Evolutionary conservation across 2,888 invertebrate species (phyloP).

Genomic region (Dicyrtoma fusca): DNA sequence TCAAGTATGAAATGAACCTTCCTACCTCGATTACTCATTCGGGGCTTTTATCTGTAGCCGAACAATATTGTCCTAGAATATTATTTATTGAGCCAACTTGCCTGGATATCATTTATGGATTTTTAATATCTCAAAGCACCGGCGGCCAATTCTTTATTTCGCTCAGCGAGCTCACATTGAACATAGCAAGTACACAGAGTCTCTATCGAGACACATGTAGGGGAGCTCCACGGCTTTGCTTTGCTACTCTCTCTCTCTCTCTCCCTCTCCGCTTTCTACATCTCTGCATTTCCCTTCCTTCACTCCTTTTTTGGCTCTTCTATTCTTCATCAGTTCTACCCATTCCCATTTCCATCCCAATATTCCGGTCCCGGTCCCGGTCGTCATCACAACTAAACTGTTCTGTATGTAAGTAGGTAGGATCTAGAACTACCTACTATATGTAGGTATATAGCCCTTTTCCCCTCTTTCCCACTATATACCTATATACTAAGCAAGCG

Average conservation of each 20-base stretch:
- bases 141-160: conserved; percentile 39
- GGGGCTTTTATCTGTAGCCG: conserved; percentile 37
- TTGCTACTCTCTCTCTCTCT: not conserved
- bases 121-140: conserved; percentile 48
- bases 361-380: no score
- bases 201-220: no score
- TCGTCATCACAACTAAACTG: no score
- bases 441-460: no score
- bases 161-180: no score
- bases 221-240: not conserved
- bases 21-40: conserved; percentile 40
- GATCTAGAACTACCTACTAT: no score
- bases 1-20: not conserved
- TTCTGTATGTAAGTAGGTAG: no score
- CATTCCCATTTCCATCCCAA: no score
- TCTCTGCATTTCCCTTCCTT: conserved; percentile 8
- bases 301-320: not conserved
- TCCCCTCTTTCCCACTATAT: no score
- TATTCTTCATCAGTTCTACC: no score
- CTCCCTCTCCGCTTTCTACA: conserved; percentile 3
- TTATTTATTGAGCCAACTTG: conserved; percentile 39
- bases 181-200: no score
- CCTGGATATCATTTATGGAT: conserved; percentile 46
- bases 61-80: conserved; percentile 46
- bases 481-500: no score